Evolutionary conservation across 2,113 vertebrate genomes (phyloP).

Genomic region (Lepus timidus): DNA sequence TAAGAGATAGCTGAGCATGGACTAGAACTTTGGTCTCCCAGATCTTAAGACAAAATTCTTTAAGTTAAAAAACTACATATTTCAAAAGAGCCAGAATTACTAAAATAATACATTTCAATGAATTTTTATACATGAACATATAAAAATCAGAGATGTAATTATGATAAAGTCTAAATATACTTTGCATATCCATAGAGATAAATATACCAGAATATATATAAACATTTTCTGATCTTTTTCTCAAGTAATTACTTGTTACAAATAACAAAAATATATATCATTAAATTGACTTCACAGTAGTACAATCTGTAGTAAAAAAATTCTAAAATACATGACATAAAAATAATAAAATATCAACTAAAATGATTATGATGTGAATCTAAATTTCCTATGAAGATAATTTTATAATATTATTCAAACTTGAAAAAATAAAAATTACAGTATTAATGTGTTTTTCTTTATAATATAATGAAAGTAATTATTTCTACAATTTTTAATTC

Average conservation of each 20-base stretch:
- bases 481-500: slow-evolving; percentile 28
- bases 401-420: slow-evolving; percentile 64
- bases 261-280: slow-evolving; percentile 35
- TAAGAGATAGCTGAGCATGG: slow-evolving; percentile 40
- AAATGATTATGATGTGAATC: slow-evolving; percentile 16
- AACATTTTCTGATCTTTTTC: slow-evolving; percentile 45
- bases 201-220: slow-evolving; percentile 4
- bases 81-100: slow-evolving; percentile 50
- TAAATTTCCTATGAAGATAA: slow-evolving; percentile 50
- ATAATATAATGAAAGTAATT: background rate
- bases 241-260: slow-evolving; percentile 55
- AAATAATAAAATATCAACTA: slow-evolving; percentile 16
- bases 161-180: slow-evolving; percentile 49
- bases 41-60: slow-evolving; percentile 50
- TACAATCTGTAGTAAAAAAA: slow-evolving; percentile 41
- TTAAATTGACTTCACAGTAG: slow-evolving; percentile 50
- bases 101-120: slow-evolving; percentile 60
- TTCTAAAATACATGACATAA: slow-evolving; percentile 32
- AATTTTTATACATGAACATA: slow-evolving; percentile 62
- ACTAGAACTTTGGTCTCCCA: slow-evolving; percentile 11
- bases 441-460: slow-evolving; percentile 10
- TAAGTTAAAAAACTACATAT: slow-evolving; percentile 39
- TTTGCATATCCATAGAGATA: slow-evolving; percentile 19
- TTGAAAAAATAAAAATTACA: background rate
- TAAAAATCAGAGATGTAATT: slow-evolving; percentile 51